phyloP scores from a whole-genome alignment of 1,140 invertebrate species.

The Sarcophaga bullata region DNA sequence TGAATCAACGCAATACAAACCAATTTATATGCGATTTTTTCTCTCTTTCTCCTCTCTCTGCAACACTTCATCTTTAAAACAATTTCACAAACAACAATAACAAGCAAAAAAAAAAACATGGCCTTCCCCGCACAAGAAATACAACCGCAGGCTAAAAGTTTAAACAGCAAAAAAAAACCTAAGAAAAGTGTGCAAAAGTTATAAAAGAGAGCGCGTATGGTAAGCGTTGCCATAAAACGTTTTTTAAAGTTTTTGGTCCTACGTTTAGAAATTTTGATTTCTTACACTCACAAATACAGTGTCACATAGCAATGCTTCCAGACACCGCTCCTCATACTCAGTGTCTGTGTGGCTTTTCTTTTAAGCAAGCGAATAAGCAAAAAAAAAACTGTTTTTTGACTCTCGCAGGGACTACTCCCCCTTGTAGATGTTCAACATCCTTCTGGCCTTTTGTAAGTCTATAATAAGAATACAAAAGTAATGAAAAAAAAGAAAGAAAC shows the following conservation, averaged over 20 bases:
- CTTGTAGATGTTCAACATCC: not conserved
- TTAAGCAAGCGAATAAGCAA: not conserved
- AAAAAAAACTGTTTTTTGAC: not conserved
- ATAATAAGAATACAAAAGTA: slow-evolving; percentile 16
- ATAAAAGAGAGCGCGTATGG: too few relatives aligned
- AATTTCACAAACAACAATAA: too few relatives aligned
- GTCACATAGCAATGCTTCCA: not conserved
- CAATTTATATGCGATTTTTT: not conserved
- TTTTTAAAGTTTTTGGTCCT: not conserved
- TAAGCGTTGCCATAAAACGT: not conserved
- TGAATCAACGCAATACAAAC: not conserved
- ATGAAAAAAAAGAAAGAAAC: too few relatives aligned
- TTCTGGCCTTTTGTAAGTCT: slow-evolving; percentile 1
- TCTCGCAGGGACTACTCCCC: not conserved
- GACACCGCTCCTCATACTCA: not conserved
- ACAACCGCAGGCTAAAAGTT: not conserved
- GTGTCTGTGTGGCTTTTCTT: not conserved
- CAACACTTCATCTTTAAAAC: too few relatives aligned
- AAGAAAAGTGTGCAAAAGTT: not conserved
- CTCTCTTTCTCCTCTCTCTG: too few relatives aligned
- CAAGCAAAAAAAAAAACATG: not conserved
- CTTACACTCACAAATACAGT: not conserved
- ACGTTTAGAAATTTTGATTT: too few relatives aligned
- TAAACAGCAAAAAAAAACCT: not conserved
- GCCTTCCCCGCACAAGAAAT: not conserved